Base-by-base conservation (phyloP, 2,888 invertebrate genomes). In the Sarcophaga subvicina region DNA sequence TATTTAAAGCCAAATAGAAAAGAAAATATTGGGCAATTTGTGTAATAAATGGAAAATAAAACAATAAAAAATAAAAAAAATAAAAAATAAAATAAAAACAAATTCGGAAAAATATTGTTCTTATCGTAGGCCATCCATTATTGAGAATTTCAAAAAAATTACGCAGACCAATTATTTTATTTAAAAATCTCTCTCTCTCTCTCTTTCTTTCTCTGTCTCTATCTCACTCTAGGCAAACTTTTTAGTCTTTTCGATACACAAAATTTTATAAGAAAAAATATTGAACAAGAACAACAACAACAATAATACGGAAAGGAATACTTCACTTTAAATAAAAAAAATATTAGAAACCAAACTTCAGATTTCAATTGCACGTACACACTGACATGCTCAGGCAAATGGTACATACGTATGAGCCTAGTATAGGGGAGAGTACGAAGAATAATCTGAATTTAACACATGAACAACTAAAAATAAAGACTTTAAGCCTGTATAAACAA, bases 111-210 rank as follows among this genome's bases (percentile, higher is more conserved):
- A 49, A 47, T 54, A 54, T 54, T 54, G 6, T 54, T 54, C 6
- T 64, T 66, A 64, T 76, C 64, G 49, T 67, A 6, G 37, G n/a
- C 14, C 8, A 54, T 70, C 59, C 22, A 22, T 81, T 70, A 54
- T 70, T 54, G 22, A 54, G 37, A 14, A 37, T 75, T 75, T 49
- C 14, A 81, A 70, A 76, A 64, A 45, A 45, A 59, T 59, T 64
- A 20, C 64, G 3, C 45, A 45, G 27, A 82, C 37, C 70, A 82
- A 82, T 82, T 76, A 76, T 10, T 76, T 76, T 71, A 76, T 70
- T 70, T 49, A 27, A 54, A 81, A 76, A 76, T 54, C 25, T 10
- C 10, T 37, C 37, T 2, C 8, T 8, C 8, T 37, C 37, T 37
- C 37, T 6, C 37, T 37, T 0, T 37, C 6, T 37, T 6, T 8